Evolutionary conservation across 2,797 vertebrate species (phyloP).

Genomic region (Molossus alvarezi): DNA sequence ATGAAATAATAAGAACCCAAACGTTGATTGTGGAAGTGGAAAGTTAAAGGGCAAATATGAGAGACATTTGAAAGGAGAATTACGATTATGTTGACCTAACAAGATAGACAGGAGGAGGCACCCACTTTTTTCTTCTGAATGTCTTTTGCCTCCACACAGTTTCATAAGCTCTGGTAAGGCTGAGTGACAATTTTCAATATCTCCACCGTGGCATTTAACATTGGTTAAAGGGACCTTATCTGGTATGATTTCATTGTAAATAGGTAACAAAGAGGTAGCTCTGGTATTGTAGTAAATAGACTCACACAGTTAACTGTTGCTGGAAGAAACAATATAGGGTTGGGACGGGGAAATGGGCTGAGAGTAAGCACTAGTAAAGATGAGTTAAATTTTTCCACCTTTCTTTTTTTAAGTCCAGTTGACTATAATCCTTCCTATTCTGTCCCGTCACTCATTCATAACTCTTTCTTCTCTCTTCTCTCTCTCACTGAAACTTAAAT

Average conservation of each 20-base stretch:
- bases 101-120: constrained; percentile 7
- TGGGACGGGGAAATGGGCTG: not conserved
- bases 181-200: constrained; percentile 11
- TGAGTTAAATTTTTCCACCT: not conserved
- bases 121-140: not conserved
- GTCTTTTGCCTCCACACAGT: not conserved
- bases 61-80: constrained; percentile 22
- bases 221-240: not conserved
- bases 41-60: constrained; percentile 19
- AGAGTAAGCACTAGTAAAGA: not conserved
- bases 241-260: constrained; percentile 11
- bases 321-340: constrained; percentile 23
- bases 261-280: not conserved
- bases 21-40: not conserved
- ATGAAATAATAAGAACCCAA: constrained; percentile 19
- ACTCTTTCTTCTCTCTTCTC: not conserved
- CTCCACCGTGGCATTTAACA: not conserved
- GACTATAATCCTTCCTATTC: not conserved
- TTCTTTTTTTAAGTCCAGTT: not conserved
- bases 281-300: not conserved
- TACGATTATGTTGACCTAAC: constrained; percentile 51
- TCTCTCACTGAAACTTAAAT: not conserved
- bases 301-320: not conserved
- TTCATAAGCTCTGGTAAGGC: constrained; percentile 20
- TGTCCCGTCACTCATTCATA: not conserved